Evolutionary conservation across 2,797 vertebrate species (phyloP).

Genomic region (Gila robusta): DNA sequence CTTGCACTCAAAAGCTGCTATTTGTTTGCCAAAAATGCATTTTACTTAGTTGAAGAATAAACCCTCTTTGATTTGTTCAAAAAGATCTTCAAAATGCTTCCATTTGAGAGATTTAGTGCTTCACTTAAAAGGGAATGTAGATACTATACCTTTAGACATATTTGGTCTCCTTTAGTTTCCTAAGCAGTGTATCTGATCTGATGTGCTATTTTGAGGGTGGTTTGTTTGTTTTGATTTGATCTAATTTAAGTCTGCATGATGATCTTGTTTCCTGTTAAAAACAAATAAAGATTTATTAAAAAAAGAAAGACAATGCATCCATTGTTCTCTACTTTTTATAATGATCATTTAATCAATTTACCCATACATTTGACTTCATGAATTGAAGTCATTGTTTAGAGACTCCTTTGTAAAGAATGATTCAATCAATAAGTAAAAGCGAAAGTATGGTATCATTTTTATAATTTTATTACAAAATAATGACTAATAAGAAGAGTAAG

Average conservation of each 20-base stretch:
- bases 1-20: conserved; percentile 1
- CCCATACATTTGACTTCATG: not conserved
- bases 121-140: not conserved
- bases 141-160: not conserved
- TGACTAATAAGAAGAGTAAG: not conserved
- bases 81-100: not conserved
- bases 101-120: not conserved
- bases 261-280: not conserved
- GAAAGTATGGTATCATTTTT: not conserved
- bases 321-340: conserved; percentile 23
- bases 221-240: conserved; percentile 4
- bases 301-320: not conserved
- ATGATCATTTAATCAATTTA: not conserved
- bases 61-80: not conserved
- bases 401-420: not conserved
- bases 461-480: not conserved
- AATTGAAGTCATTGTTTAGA: not conserved
- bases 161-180: too few species aligned
- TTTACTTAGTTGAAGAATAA: not conserved
- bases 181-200: not conserved
- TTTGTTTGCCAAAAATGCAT: not conserved
- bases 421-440: not conserved
- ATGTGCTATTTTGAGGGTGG: too few species aligned
- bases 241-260: not conserved
- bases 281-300: too few species aligned